Evolutionary conservation across 2,113 vertebrate genomes (phyloP), one percentile per base, ranked within the genome.

Genomic region (Anthoscopus minutus): DNA sequence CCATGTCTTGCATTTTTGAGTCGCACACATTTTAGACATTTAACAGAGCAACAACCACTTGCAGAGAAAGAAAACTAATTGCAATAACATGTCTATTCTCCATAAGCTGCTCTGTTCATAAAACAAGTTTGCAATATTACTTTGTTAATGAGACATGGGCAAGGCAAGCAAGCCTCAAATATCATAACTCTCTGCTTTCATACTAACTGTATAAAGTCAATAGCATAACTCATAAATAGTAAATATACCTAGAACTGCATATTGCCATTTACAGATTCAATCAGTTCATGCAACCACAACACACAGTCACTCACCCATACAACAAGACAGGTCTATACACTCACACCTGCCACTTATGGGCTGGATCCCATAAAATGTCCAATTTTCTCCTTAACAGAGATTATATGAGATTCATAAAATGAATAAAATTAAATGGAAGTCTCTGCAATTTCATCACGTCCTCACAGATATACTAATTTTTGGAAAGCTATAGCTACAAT

Each of bases 1-100:
- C 44, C 79, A 61, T 61, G 89, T 78, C 89, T 91, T 90, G 76
- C 76, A 83, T 96, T 96, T 96, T 93, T 90, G 60, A 96, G 42
- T 73, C 7, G 0, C 64, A 57, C 56, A 69, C 30, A 42, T 88
- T 91, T 74, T 53, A 80, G 80, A 86, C 56, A 51, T 95, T 96
- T 96, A 96, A 81, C 83, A 92, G 79, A 92, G 87, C 66, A 86
- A 91, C 88, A 88, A 77, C 50, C 71, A 47, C 81, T 96, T 73
- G 61, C 84, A 93, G 92, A 81, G 81, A 81, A 74, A 86, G 69
- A 53, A 92, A 87, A 57, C 33, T 94, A 94, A 96, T 90, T 92
- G 89, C 81, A 96, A 82, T 95, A 97, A 94, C 81, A 93, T 80
- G 53, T 28, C 23, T 50, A 17, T 72, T 78, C 70, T 81, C 44